phyloP scores from a whole-genome alignment of 2,113 vertebrate species.

The Nyctibius bracteatus region DNA sequence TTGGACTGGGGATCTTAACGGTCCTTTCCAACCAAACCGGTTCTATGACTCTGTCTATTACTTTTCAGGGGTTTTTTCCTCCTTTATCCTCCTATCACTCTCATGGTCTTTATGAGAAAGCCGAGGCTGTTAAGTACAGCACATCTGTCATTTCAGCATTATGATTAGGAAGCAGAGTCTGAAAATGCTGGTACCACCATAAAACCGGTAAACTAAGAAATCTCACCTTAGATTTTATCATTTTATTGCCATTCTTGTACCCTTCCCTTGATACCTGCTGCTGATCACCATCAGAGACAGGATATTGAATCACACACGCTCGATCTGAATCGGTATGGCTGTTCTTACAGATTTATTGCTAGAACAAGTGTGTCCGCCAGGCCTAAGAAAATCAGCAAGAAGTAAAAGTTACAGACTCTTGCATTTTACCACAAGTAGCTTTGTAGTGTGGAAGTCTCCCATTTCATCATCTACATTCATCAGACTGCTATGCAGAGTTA shows the following conservation, averaged over 20 bases:
- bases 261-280: neutral
- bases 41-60: too few relatives aligned
- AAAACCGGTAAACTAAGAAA: neutral
- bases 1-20: too few relatives aligned
- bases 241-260: neutral
- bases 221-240: neutral
- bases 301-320: neutral
- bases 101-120: neutral
- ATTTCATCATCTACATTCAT: neutral
- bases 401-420: neutral
- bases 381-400: neutral
- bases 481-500: neutral
- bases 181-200: neutral
- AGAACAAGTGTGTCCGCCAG: neutral
- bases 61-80: neutral
- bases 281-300: neutral
- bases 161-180: neutral
- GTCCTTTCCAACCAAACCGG: too few relatives aligned
- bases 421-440: neutral
- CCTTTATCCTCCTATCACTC: neutral
- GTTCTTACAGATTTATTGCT: slow-evolving; percentile 4
- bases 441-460: neutral
- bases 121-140: neutral
- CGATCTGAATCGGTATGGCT: neutral
- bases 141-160: neutral